Percentiles rank a stretch among this genome's conserved stretches.
Conservation (phyloP, 2,797 vertebrate genomes). For the Gymnoscopelus microlampas region DNA sequence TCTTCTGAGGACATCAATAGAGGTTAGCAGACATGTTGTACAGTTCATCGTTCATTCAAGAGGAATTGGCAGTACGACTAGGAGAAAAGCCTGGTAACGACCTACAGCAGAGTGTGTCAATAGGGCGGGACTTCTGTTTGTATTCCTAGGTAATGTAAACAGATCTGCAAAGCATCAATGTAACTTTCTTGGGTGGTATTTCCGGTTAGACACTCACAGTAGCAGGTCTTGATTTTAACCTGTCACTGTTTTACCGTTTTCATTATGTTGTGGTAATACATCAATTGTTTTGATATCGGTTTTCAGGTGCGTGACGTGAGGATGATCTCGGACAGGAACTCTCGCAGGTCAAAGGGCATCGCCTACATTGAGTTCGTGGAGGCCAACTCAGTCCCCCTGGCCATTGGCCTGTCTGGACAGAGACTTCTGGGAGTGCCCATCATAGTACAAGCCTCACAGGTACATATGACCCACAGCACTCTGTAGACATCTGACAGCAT, state of each 20-base stretch:
- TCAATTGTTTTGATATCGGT: not conserved
- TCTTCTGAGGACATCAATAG: no score
- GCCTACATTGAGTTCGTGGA: constrained; percentile 98
- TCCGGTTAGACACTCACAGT: not conserved
- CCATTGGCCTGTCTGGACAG: constrained; percentile 95
- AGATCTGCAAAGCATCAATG: no score
- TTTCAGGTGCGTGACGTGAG: constrained; percentile 93
- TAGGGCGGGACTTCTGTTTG: no score
- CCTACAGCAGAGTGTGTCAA: no score
- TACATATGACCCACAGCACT: constrained; percentile 49
- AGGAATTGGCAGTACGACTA: no score
- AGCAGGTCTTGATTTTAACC: not conserved
- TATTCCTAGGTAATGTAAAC: no score
- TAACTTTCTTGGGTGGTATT: no score
- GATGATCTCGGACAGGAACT: constrained; percentile 98
- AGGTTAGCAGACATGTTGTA: no score
- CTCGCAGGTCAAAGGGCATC: constrained; percentile 97
- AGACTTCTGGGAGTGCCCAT: constrained; percentile 96
- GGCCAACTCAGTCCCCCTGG: constrained; percentile 93
- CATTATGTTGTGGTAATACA: not conserved
- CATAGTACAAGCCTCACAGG: constrained; percentile 97
- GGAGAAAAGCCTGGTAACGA: no score
- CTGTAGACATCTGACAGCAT: no score
- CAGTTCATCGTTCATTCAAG: no score
- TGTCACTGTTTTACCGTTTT: not conserved